Conservation (phyloP, 2,113 vertebrate genomes). For the Halichoerus grypus region DNA sequence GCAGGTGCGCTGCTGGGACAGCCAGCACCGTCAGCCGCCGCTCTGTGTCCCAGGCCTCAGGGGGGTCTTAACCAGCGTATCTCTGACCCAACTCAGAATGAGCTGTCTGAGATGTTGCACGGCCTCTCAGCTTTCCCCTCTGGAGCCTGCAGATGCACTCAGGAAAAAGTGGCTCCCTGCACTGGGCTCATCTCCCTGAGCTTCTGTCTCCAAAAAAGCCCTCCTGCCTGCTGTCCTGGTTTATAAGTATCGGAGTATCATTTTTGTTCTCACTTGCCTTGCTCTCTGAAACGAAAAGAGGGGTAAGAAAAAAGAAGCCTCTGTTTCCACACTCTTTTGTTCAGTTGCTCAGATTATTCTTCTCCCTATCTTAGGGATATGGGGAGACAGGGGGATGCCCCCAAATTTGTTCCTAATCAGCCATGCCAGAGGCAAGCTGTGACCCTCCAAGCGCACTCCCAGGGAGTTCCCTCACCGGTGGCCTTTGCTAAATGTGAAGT, state of each 20-base stretch:
- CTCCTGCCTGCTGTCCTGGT: background rate
- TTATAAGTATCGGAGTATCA: background rate
- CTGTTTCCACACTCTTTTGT: background rate
- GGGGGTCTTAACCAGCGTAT: background rate
- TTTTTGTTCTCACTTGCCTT: background rate
- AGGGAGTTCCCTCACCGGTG: background rate
- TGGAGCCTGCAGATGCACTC: background rate
- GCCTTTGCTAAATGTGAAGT: background rate
- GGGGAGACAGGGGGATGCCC: background rate
- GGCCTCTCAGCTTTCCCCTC: background rate
- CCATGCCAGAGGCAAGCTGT: background rate
- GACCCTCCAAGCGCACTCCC: background rate
- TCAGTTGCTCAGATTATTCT: background rate
- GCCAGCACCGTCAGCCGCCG: background rate
- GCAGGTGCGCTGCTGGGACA: background rate
- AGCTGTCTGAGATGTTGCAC: background rate
- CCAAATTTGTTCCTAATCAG: background rate
- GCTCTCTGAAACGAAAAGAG: background rate
- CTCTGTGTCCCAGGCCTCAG: background rate
- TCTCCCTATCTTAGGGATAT: background rate
- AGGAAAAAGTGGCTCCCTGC: background rate
- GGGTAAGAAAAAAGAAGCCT: background rate
- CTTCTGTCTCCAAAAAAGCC: background rate
- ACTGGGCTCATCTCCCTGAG: background rate
- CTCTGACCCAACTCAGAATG: background rate